Evolutionary conservation across 2,888 invertebrate genomes (phyloP), one percentile per base, ranked within the genome.

Genomic region (Nomada ruficornis): DNA sequence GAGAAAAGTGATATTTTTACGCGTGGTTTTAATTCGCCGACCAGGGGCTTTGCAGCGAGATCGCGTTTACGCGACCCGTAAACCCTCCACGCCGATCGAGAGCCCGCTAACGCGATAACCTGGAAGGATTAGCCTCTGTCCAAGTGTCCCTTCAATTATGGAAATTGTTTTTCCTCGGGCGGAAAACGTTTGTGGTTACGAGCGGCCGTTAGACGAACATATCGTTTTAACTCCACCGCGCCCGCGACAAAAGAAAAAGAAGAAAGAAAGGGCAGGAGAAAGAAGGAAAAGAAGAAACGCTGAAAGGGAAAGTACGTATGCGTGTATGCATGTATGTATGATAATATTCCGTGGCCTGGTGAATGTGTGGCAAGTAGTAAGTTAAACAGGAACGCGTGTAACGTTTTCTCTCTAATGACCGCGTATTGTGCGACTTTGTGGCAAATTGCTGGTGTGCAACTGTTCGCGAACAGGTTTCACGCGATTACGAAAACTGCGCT

Each of bases 141-240:
- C 68, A 29, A 69, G 54, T 82, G 82, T 82, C 77, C 73, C 77
- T 73, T 77, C 82, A 70, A 83, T 83, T 83, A 83, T 82, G 82
- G 82, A 83, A 77, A 83, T 77, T 60, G 77, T 83, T 82, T 77
- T 81, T 70, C 77, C 60, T 60, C 77, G 77, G 65, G 82, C 72
- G 77, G 77, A 77, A 81, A 83, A 78, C 67, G 54, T 57, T 60
- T 29, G 77, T 23, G 73, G 80, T 77, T 72, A 67, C 55, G 65
- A 54, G 63, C 60, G 63, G 62, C 57, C 68, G 77, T 72, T 68
- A 55, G 67, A 68, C 62, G 77, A 73, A 54, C 77, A 18, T 52
- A 29, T 59, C 63, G 71, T 70, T 68, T 36, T 36, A 60, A 50
- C 65, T 29, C 63, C 67, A 18, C 59, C 2, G n/a, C 18, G 47